Evolutionary conservation across 2,113 vertebrate genomes (phyloP), one percentile per base, ranked within the genome.

Genomic region (Oenanthe oenanthe): DNA sequence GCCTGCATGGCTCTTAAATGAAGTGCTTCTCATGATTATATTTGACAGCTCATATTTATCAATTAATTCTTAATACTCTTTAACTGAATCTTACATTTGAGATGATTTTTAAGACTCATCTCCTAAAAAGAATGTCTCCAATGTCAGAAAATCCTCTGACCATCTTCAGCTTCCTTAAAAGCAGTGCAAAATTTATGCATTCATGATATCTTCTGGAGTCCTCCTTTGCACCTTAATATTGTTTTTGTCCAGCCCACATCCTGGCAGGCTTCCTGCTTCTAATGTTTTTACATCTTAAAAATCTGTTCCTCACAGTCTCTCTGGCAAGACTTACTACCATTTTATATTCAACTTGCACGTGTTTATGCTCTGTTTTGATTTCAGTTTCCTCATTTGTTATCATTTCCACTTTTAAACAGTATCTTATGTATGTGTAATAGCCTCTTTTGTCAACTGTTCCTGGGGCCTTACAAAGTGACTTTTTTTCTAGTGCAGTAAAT

Each of bases 351-450:
- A 43, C 9, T 54, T 63, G 61, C 34, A 82, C 0, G 1, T 75
- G 48, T 85, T 96, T 79, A 65, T 68, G 36, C 36, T 71, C 57
- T 78, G 29, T 58, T 88, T 93, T 85, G 73, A 8, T 89, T 94
- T 93, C 24, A 68, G 85, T 68, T 94, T 82, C 78, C 47, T 48
- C 38, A 60, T 79, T 90, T 88, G 74, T 72, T 85, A 92, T 60
- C 34, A 72, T 60, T 92, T 88, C 43, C 36, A 71, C 57, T 82
- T 91, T 56, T 56, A 88, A 93, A 88, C 43, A 51, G 29, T 51
- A 68, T 92, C 53, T 60, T 65, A 60, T 19, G 7, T 56, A 72
- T 85, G 78, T 82, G 25, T 48, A 88, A 75, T 38, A 60, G 48
- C 31, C 8, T 75, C 61, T 85, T 89, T 43, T 61, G 84, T 76